phyloP scores from a whole-genome alignment of 2,888 invertebrate species.

The Taphrorychus bicolor region DNA sequence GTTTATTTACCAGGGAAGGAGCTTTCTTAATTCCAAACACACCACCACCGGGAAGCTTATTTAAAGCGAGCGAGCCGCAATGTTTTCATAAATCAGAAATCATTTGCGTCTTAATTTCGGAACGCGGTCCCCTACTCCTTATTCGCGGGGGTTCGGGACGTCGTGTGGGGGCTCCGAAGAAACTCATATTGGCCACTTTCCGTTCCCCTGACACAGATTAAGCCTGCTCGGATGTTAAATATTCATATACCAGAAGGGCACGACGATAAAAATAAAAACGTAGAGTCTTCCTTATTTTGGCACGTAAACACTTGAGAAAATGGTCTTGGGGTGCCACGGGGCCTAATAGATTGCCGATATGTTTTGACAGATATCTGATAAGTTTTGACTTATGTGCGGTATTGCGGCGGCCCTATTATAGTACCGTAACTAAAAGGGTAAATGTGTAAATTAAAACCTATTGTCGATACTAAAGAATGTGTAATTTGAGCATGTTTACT shows the following conservation, averaged over 20 bases:
- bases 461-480: no score
- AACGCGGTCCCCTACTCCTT: constrained; percentile 43
- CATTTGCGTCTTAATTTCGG: constrained; percentile 57
- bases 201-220: constrained; percentile 67
- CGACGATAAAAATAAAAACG: constrained; percentile 64
- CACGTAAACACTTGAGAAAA: constrained; percentile 60
- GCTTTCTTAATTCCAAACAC: constrained; percentile 22
- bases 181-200: constrained; percentile 61
- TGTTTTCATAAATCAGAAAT: constrained; percentile 57
- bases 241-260: constrained; percentile 65
- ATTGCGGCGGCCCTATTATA: background rate
- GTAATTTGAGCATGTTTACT: no score
- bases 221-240: constrained; percentile 65
- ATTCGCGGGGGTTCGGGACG: constrained; percentile 43
- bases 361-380: constrained; percentile 44
- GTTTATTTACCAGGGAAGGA: constrained; percentile 14
- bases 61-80: constrained; percentile 36
- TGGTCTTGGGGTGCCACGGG: constrained; percentile 42
- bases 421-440: no score
- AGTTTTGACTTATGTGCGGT: constrained; percentile 14
- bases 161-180: constrained; percentile 46
- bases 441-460: no score
- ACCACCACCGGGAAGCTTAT: constrained; percentile 9
- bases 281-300: constrained; percentile 54
- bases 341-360: background rate